Evolutionary conservation across 1,140 invertebrate genomes (phyloP), one percentile per base, ranked within the genome.

Genomic region (Branchinecta lindahli): DNA sequence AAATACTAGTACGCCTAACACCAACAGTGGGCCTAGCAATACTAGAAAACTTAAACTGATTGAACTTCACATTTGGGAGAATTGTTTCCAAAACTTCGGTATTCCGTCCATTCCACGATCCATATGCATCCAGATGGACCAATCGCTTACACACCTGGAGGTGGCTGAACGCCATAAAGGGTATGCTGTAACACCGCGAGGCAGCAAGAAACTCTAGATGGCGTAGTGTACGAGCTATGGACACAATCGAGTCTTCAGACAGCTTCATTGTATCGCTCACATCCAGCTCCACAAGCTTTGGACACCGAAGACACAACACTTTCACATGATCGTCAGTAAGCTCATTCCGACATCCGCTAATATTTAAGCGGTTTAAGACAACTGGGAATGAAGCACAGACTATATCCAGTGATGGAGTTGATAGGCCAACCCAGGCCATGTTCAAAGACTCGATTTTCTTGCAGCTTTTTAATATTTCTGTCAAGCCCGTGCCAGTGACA

Each of bases 1-100:
- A 61, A 61, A 61, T 61, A 20, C 52, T 61, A 61, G 52, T 61
- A 15, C 52, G 12, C 52, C 52, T 61, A 12, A 61, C 12, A 15
- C 52, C 52, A 61, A 61, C 52, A 3, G 52, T 61, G 2, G 52
- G 52, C 18, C 52, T 61, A 20, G 52, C 52, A 61, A 61, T 61
- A 61, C 52, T 61, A 20, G 52, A 61, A 61, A 61, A 61, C 52
- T 61, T 61, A 61, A 61, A 61, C 52, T 15, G 12, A 20, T 20
- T 61, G 18, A 61, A 61, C 52, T 12, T 61, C 18, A 61, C 52
- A 15, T 61, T 61, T 61, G 52, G 52, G 18, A 61, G 52, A 12
- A 61, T 61, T 20, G 12, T 61, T 61, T 61, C 52, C 52, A 61
- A 61, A 15, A 61, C 12, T 20, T 61, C 52, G 12, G 18, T 15